Conservation (phyloP, 2,797 vertebrate genomes). For the Periophthalmus magnuspinnatus region DNA sequence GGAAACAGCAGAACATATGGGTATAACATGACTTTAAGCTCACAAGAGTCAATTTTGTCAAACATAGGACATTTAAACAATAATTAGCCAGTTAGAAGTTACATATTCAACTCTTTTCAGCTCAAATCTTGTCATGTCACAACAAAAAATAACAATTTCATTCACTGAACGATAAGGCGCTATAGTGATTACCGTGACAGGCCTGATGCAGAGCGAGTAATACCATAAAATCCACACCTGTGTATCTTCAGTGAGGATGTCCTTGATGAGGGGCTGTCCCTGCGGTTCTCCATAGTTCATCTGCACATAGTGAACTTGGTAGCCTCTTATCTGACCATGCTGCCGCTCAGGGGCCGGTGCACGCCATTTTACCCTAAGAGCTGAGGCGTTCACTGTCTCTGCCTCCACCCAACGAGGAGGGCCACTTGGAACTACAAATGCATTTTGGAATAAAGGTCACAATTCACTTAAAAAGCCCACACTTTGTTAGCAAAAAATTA, state of each 20-base stretch:
- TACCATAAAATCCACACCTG: constrained; percentile 79
- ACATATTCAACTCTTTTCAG: too few species aligned
- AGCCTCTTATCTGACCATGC: constrained; percentile 93
- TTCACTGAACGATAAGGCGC: too few species aligned
- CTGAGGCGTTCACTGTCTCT: constrained; percentile 93
- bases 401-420: constrained; percentile 93
- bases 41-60: too few species aligned
- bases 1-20: too few species aligned
- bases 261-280: constrained; percentile 90
- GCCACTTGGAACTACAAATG: constrained; percentile 98
- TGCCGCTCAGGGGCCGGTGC: constrained; percentile 89
- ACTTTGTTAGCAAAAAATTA: constrained; percentile 40
- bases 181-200: too few species aligned
- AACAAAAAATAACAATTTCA: too few species aligned
- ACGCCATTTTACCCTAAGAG: constrained; percentile 92
- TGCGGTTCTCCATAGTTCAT: constrained; percentile 90
- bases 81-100: too few species aligned
- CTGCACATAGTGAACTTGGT: constrained; percentile 94
- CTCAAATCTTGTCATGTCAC: too few species aligned
- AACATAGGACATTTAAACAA: too few species aligned
- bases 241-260: constrained; percentile 91
- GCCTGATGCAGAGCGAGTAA: background rate
- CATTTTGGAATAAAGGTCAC: constrained; percentile 89
- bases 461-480: constrained; percentile 75
- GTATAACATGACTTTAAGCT: too few species aligned